phyloP scores from a whole-genome alignment of 2,888 invertebrate species.

The Mythimna loreyi region DNA sequence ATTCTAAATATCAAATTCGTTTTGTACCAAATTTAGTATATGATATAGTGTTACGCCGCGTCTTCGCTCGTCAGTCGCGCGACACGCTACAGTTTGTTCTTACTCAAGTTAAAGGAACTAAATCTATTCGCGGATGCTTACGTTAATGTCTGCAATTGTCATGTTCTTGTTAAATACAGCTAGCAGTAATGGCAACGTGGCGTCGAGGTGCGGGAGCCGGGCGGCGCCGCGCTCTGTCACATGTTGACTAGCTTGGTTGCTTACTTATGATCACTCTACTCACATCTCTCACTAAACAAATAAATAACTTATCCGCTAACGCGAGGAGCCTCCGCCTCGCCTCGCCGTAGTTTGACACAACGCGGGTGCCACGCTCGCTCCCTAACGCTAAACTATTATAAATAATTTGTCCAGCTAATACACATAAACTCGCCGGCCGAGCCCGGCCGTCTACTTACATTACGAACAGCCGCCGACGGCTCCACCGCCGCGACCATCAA shows the following conservation, averaged over 20 bases:
- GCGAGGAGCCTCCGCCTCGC: constrained; percentile 76
- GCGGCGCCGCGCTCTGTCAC: constrained; percentile 76
- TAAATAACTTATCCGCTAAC: constrained; percentile 87
- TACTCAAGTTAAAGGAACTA: constrained; percentile 72
- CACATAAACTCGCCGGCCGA: constrained; percentile 77
- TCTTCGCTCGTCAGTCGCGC: constrained; percentile 43
- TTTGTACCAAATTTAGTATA: constrained; percentile 86
- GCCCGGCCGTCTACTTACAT: constrained; percentile 76
- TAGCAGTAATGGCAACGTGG: constrained; percentile 86
- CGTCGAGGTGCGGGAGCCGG: constrained; percentile 69
- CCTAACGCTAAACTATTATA: constrained; percentile 78
- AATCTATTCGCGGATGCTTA: constrained; percentile 68
- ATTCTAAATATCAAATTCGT: constrained; percentile 81
- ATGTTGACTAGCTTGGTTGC: constrained; percentile 89
- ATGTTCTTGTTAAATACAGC: constrained; percentile 75
- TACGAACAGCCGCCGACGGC: constrained; percentile 66
- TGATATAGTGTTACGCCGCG: constrained; percentile 54
- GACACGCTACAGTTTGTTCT: constrained; percentile 59
- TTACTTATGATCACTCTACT: constrained; percentile 83
- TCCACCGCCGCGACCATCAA: constrained; percentile 65
- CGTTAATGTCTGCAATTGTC: constrained; percentile 73
- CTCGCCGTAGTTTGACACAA: constrained; percentile 82
- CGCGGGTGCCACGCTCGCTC: constrained; percentile 70
- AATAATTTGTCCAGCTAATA: constrained; percentile 89
- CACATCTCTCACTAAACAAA: constrained; percentile 87